Base-by-base conservation (phyloP, 2,113 vertebrate genomes). In the Halcyon malimbica region DNA sequence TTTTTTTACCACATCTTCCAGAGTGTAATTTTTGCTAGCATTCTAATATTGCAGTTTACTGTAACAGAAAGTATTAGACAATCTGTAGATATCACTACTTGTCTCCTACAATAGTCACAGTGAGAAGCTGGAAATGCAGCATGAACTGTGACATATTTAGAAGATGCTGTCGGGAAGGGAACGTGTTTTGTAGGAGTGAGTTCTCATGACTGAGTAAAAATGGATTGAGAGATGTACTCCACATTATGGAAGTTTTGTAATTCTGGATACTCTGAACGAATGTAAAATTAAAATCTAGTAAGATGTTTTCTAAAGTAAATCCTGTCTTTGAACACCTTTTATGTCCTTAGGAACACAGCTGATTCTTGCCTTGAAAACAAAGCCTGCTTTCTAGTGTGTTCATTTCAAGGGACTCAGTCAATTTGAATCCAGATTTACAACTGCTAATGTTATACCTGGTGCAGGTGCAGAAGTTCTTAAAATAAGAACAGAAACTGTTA, bases 261-360 rank as follows among this genome's bases (percentile, higher is more conserved):
- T 51, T 87, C 28, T 62, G 77, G 31, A 77, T 90, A 87, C 44
- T 83, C 67, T 92, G 46, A 95, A 91, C 95, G 91, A 92, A 80
- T 68, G 44, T 39, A 93, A 87, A 92, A 82, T 82, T 90, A 78
- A 90, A 91, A 94, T 91, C 94, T 74, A 97, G 59, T 80, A 87
- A 68, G 37, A 77, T 35, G 48, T 69, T 71, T 69, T 92, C 89
- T 60, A 50, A 94, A 97, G 79, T 70, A 53, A 92, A 35, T 31
- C 53, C 84, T 87, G 50, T 77, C 63, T 94, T 82, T 67, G 35
- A 89, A 57, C 39, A 94, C 20, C 54, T 76, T 90, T 39, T 19
- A 11, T 59, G 74, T 78, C 86, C 80, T 90, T 13, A 73, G 39
- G 89, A 90, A 77, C 59, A 70, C 4, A 7, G 46, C 35, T 74